These are phyloP conservation scores for Chaetogeoica ovagalla DNA, from an alignment of 2,888 invertebrate species.

Conservation along the genomic window DNA sequence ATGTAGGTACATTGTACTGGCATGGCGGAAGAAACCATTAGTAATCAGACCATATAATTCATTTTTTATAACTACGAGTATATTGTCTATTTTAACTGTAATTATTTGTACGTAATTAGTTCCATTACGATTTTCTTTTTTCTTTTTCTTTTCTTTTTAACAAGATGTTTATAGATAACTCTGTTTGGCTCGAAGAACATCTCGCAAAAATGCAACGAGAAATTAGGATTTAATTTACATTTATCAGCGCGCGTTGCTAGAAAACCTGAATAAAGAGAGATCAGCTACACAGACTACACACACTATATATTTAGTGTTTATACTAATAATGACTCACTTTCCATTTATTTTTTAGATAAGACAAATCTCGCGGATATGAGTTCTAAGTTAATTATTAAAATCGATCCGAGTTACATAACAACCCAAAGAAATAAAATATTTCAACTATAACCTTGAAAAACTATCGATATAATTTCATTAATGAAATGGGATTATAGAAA, in stretches of 20 bases:
- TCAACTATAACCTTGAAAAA: constrained; percentile 11
- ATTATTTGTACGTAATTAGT: constrained; percentile 40
- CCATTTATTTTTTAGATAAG: constrained; percentile 24
- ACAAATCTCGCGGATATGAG: neutral
- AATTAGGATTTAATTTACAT: constrained; percentile 27
- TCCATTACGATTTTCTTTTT: constrained; percentile 42
- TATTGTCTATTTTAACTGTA: constrained; percentile 9
- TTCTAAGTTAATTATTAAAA: constrained; percentile 30
- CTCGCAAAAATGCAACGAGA: constrained; percentile 22
- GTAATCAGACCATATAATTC: constrained; percentile 48
- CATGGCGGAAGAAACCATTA: neutral
- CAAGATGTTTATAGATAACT: constrained; percentile 19
- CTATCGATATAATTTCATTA: constrained; percentile 28
- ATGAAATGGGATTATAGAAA: constrained; percentile 11
- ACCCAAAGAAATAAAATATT: neutral
- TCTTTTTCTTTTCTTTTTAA: too few species aligned
- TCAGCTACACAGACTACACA: neutral
- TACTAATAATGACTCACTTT: constrained; percentile 34
- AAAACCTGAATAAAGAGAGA: constrained; percentile 49
- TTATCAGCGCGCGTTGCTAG: neutral
- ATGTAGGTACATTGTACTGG: too few species aligned
- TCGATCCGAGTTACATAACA: neutral
- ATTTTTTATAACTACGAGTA: constrained; percentile 13
- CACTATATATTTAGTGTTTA: too few species aligned
- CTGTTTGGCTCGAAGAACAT: constrained; percentile 18